Percentiles rank a stretch among this genome's conserved stretches.
phyloP scores from a whole-genome alignment of 2,113 vertebrate genomes.

The Corvus cornix region DNA sequence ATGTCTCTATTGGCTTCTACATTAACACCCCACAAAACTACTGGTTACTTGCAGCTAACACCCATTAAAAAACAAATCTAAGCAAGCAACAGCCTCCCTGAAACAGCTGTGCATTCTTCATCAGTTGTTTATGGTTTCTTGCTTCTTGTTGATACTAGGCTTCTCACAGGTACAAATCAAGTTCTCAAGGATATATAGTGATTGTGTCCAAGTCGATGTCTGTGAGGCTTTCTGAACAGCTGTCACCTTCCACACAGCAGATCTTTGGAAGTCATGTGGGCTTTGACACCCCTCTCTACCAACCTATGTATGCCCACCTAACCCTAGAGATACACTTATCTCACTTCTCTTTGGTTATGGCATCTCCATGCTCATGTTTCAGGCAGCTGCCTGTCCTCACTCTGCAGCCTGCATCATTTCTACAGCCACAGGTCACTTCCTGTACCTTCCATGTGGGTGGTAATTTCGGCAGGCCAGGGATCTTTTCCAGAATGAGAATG shows the following conservation, averaged over 20 bases:
- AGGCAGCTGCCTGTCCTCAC: neutral
- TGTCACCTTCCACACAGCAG: neutral
- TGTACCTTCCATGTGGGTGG: accelerated
- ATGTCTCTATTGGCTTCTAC: no score
- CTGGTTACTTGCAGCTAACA: no score
- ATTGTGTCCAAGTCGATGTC: no score
- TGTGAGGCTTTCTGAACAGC: no score
- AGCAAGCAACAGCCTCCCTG: no score
- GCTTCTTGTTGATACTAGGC: no score
- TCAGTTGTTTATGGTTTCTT: no score
- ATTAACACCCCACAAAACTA: no score
- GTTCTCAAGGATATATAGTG: no score
- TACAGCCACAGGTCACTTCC: neutral
- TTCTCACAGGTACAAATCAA: no score
- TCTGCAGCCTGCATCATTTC: neutral
- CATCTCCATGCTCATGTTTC: neutral
- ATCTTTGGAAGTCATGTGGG: neutral
- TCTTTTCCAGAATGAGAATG: neutral
- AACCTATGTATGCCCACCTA: neutral
- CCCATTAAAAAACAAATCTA: no score
- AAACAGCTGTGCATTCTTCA: no score
- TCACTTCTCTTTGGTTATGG: neutral
- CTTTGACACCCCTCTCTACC: neutral
- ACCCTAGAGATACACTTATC: neutral
- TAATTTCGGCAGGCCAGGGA: neutral